phyloP scores from a whole-genome alignment of 2,797 vertebrate genomes.

The Eidolon dupreanum region DNA sequence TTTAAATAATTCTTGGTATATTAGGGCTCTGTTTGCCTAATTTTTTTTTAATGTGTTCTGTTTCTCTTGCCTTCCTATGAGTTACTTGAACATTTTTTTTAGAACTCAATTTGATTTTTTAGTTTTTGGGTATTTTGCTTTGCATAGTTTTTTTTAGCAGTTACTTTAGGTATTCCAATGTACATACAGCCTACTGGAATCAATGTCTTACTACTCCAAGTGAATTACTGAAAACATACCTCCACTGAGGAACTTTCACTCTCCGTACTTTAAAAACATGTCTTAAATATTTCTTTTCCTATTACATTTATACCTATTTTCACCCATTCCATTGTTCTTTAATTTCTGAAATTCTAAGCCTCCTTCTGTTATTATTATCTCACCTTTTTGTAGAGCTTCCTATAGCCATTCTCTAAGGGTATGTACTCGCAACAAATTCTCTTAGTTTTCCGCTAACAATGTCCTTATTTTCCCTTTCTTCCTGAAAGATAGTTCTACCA shows the following conservation, averaged over 20 bases:
- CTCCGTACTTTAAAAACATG: not conserved
- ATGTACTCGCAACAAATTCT: not conserved
- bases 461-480: no score
- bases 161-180: not conserved
- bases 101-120: not conserved
- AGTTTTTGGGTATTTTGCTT: not conserved
- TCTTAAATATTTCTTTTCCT: not conserved
- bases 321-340: not conserved
- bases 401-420: not conserved
- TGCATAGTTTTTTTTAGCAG: not conserved
- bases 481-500: no score
- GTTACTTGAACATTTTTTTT: not conserved
- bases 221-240: not conserved
- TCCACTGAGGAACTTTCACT: not conserved
- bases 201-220: not conserved
- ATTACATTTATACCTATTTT: not conserved
- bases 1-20: not conserved
- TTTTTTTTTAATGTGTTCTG: not conserved
- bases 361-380: not conserved
- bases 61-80: not conserved
- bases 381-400: not conserved
- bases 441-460: no score
- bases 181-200: not conserved
- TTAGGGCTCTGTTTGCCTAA: not conserved
- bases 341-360: not conserved